Evolutionary conservation across 2,113 vertebrate genomes (phyloP), one percentile per base, ranked within the genome.

Genomic region (Sinocyclocheilus grahami): DNA sequence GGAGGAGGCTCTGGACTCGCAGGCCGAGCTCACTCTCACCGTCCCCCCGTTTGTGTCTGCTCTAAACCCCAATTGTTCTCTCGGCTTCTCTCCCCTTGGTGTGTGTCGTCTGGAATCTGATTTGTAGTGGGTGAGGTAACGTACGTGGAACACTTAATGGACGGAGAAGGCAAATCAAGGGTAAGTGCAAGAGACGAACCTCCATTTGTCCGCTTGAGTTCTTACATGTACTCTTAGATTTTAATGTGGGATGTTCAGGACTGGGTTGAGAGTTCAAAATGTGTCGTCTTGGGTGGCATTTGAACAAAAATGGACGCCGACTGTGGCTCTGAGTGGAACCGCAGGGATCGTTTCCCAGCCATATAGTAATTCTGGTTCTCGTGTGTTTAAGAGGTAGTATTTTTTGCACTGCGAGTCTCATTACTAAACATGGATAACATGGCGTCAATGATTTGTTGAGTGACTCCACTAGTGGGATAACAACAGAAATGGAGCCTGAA

Each of bases 71-170:
- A 95, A 98, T 98, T 99, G 97, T 99, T 99, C 97, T 99, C 97
- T 98, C 97, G 97, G 97, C 97, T 98, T 99, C 97, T 97, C 97
- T 98, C 97, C 97, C 96, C 75, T 77, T 98, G 97, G 97, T 98
- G 96, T 99, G 97, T 99, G 97, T 99, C 98, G 96, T 98, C 97
- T 98, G 98, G 97, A 97, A 97, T 98, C 98, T 99, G 97, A 98
- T 99, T 99, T 99, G 96, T 99, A 99, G 98, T 99, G 97, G 98
- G 98, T 99, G 98, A 99, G 97, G 98, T 99, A 97, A 99, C 98
- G 97, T 99, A 99, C 98, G 98, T 99, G 97, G 97, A 99, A 96
- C 98, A 99, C 97, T 99, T 99, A 99, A 98, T 98, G 98, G 98
- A 99, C 97, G 97, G 96, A 94, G 98, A 99, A 99, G 98, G 98